Conservation (phyloP, 2,888 invertebrate genomes). For the Megamerina dolium region DNA sequence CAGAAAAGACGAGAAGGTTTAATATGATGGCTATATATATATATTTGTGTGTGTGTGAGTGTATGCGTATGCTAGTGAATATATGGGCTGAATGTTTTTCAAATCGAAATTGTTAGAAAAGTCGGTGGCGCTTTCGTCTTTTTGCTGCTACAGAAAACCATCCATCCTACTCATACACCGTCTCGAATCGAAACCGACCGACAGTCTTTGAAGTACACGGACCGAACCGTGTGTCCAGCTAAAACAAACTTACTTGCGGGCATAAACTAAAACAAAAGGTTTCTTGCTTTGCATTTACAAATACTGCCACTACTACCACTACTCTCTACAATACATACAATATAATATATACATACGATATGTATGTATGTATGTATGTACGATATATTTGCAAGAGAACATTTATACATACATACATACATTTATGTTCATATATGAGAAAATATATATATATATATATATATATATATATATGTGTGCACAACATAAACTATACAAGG, state of each 20-base stretch:
- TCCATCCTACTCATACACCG: too few relatives aligned
- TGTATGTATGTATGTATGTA: slow-evolving; percentile 2
- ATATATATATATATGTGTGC: slow-evolving; percentile 1
- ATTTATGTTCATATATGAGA: too few relatives aligned
- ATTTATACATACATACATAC: not conserved
- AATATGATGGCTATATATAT: not conserved
- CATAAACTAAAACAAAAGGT: slow-evolving; percentile 25
- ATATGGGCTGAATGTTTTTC: slow-evolving; percentile 4
- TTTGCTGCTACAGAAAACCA: slow-evolving; percentile 5
- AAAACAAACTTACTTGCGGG: slow-evolving; percentile 27
- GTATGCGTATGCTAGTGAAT: not conserved
- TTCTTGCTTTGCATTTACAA: slow-evolving; percentile 19
- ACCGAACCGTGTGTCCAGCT: slow-evolving; percentile 13
- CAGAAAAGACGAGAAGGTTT: slow-evolving; percentile 11
- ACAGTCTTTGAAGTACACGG: slow-evolving; percentile 4
- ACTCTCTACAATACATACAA: slow-evolving; percentile 1
- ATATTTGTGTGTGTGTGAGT: not conserved
- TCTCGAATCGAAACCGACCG: not conserved
- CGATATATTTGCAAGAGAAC: not conserved
- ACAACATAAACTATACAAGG: too few relatives aligned
- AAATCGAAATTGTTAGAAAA: slow-evolving; percentile 14
- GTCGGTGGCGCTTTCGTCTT: slow-evolving; percentile 13
- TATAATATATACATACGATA: not conserved
- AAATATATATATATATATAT: slow-evolving; percentile 1
- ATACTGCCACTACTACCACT: too few relatives aligned